Percentiles rank a stretch among this genome's conserved stretches.
Evolutionary conservation across 2,888 invertebrate genomes (phyloP).

Genomic region (Pammene aurita): DNA sequence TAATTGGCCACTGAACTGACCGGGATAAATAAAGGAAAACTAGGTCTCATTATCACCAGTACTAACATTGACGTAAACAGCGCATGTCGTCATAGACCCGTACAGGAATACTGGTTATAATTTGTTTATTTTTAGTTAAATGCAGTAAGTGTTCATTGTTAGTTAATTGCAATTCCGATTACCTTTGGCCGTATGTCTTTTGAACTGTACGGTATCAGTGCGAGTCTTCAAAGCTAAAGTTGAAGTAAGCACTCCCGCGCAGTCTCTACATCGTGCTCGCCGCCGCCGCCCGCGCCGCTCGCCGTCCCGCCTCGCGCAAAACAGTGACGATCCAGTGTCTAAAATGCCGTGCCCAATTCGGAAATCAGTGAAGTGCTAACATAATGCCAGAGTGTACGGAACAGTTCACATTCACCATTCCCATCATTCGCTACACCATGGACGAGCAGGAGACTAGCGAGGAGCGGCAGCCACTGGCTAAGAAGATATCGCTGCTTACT

Average conservation of each 20-base stretch:
- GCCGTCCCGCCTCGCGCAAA: slow-evolving; percentile 42
- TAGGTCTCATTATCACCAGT: slow-evolving; percentile 12
- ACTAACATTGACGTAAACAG: slow-evolving; percentile 13
- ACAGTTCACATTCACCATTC: slow-evolving; percentile 73
- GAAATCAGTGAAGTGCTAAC: slow-evolving; percentile 61
- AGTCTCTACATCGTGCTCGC: slow-evolving; percentile 55
- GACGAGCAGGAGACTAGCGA: slow-evolving; percentile 70
- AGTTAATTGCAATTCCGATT: slow-evolving; percentile 50
- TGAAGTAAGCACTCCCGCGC: slow-evolving; percentile 45
- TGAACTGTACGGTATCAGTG: slow-evolving; percentile 21
- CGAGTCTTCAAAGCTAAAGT: slow-evolving; percentile 20
- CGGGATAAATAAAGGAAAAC: slow-evolving; percentile 27
- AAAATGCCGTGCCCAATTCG: slow-evolving; percentile 63
- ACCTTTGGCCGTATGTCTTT: slow-evolving; percentile 48
- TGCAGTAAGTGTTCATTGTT: not conserved
- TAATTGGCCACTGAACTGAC: slow-evolving; percentile 13
- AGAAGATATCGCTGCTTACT: slow-evolving; percentile 75
- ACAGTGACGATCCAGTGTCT: slow-evolving; percentile 34
- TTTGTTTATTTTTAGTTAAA: slow-evolving; percentile 24
- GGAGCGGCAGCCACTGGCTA: slow-evolving; percentile 66
- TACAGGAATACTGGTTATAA: slow-evolving; percentile 21
- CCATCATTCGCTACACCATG: slow-evolving; percentile 78
- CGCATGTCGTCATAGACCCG: slow-evolving; percentile 14
- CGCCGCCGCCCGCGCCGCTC: slow-evolving; percentile 48
- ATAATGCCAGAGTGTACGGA: slow-evolving; percentile 81